Evolutionary conservation across 1,140 invertebrate genomes (phyloP).

Genomic region (Laupala kohalensis): DNA sequence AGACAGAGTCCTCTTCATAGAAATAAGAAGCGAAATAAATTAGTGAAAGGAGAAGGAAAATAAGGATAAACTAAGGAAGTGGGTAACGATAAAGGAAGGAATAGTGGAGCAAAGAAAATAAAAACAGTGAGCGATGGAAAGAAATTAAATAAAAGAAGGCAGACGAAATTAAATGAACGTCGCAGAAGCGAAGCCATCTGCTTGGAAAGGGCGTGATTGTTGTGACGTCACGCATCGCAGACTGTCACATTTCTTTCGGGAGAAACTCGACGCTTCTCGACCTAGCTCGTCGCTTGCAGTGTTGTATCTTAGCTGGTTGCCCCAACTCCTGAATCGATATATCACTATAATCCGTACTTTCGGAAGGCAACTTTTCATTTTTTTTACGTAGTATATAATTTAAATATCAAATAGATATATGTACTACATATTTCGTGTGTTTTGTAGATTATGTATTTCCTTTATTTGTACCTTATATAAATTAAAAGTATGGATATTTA

Average conservation of each 20-base stretch:
- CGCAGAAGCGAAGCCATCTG: not conserved
- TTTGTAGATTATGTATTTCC: too few relatives aligned
- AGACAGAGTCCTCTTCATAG: not conserved
- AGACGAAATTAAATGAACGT: not conserved
- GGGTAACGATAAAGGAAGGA: not conserved
- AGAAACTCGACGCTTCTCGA: not conserved
- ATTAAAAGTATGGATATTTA: too few relatives aligned
- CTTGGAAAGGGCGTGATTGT: not conserved
- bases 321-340: too few relatives aligned
- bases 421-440: too few relatives aligned
- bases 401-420: too few relatives aligned
- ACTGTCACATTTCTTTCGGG: not conserved
- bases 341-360: too few relatives aligned
- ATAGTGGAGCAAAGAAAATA: not conserved
- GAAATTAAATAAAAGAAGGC: not conserved
- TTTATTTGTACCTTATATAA: too few relatives aligned
- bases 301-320: too few relatives aligned
- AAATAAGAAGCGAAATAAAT: not conserved
- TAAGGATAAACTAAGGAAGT: not conserved
- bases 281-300: too few relatives aligned
- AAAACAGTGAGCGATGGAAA: not conserved
- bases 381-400: too few relatives aligned
- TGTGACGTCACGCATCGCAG: not conserved
- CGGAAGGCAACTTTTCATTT: too few relatives aligned
- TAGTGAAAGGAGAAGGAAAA: not conserved